A percentile compares a stretch with the other conserved stretches of the same genome.
Evolutionary conservation across 1,140 invertebrate species (phyloP).

Genomic region (Bombus superbus): DNA sequence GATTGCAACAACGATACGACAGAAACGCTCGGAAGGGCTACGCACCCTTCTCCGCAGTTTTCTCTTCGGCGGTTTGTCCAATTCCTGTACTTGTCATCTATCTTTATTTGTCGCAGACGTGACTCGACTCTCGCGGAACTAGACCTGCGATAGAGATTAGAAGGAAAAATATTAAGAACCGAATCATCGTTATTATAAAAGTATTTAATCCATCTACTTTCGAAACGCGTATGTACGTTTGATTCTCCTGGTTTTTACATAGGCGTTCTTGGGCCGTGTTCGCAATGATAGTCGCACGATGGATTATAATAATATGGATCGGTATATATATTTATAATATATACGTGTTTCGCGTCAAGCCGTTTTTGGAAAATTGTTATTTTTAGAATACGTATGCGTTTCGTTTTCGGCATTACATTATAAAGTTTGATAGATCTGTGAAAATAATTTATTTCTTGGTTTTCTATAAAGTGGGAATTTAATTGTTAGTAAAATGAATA

Average conservation of each 20-base stretch:
- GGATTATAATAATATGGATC: no score
- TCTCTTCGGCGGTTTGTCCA: conserved; percentile 51
- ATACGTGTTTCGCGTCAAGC: no score
- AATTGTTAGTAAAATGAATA: neutral
- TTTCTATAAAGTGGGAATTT: neutral
- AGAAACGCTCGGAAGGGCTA: conserved; percentile 58
- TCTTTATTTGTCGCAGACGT: neutral
- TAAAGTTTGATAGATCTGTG: neutral
- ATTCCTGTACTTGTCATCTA: conserved; percentile 25
- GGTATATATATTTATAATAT: no score
- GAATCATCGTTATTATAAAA: neutral
- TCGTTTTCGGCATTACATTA: neutral
- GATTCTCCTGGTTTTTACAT: no score
- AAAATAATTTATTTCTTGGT: no score
- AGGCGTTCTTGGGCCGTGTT: no score
- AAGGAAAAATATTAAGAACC: neutral
- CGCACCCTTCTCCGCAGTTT: conserved; percentile 49
- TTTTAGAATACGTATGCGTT: neutral
- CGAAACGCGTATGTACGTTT: no score
- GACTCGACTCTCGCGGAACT: neutral
- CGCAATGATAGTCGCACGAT: no score
- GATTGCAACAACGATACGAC: conserved; percentile 71
- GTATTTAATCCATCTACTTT: no score
- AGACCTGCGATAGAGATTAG: neutral
- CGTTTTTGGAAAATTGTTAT: neutral